Evolutionary conservation across 2,113 vertebrate genomes (phyloP), one percentile per base, ranked within the genome.

Genomic region (Scomber japonicus): DNA sequence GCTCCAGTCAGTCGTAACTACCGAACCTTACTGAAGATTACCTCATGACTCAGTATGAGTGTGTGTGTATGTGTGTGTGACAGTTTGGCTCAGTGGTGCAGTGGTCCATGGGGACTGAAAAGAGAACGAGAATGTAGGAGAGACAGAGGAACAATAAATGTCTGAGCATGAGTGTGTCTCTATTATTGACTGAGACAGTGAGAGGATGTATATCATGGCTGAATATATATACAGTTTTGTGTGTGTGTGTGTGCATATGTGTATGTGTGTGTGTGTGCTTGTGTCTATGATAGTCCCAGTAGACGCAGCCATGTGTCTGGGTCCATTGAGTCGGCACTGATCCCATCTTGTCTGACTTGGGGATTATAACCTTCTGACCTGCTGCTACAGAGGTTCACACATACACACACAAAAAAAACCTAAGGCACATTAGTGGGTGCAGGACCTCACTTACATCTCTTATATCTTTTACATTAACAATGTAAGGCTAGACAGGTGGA

Each of bases 261-360:
- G 64, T 2, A 9, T 67, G 13, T 16, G 77, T 59, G 65, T 59
- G 79, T 64, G 71, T 31, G 8, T 67, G 53, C 10, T 48, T 71
- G 2, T 19, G 71, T 67, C 57, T 65, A 2, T 45, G n/a, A 5
- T 45, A 0, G 53, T 64, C 70, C 65, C 62, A 59, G 76, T 10
- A 57, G 84, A 85, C 61, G 8, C 54, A 8, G 60, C 75, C n/a
- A 60, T 81, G 78, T 80, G 87, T 89, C 54, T 73, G 64, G 53
- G 83, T 72, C 80, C 85, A 87, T 56, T 84, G 81, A 86, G 55
- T 81, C 71, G 75, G 81, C 83, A 82, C 78, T 78, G 89, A 89
- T 89, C 87, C 87, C 73, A 88, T 88, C 80, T 79, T 31, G 83
- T 88, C 85, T 90, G 84, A 82, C 83, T 83, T 71, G 72, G 73